Base-by-base conservation (phyloP, 2,797 vertebrate species). In the Bufotes viridis region DNA sequence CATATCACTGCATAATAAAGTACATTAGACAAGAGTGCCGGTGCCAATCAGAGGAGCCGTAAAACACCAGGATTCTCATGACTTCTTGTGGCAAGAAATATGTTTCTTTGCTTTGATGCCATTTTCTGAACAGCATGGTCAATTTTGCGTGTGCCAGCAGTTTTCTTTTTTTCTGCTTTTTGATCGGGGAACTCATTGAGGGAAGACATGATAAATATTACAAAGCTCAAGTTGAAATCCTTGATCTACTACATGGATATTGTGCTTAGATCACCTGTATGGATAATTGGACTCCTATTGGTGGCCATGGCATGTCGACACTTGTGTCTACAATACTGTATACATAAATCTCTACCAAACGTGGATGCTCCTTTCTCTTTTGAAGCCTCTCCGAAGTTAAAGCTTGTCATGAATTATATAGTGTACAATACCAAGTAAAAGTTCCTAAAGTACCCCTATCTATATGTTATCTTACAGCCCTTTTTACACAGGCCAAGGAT, bases 1-100 rank as follows among this genome's bases (percentile, higher is more conserved):
- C 24, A 20, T 80, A 61, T 60, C 78, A 80, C 5, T 14, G 10
- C 29, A 81, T 22, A 81, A 76, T 53, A 76, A 76, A 76, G 49
- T 49, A 76, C n/a, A 76, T n/a, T 70, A 51, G 74, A 51, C 42
- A 76, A 76, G 42, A 76, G 74, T 14, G 22, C 34, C 49, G 0
- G 11, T 53, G 49, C 42, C 74, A 76, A 76, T 49, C 67, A 70
- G 26, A 15, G 49, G 20, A 53, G 74, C 49, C 3, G 18, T 76
- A 24, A 76, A 53, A 76, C 74, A 76, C 49, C 49, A 13, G 10
- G 49, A 53, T 53, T 76, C 22, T n/a, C 49, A 53, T 76, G 20
- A 51, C 74, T 76, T 76, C 74, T 76, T 76, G 11, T 76, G 74
- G 14, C 20, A n/a, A 12, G 8, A n/a, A 76, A 76, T n/a, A n/a